phyloP scores from a whole-genome alignment of 2,113 vertebrate species.

The Aptenodytes forsteri region DNA sequence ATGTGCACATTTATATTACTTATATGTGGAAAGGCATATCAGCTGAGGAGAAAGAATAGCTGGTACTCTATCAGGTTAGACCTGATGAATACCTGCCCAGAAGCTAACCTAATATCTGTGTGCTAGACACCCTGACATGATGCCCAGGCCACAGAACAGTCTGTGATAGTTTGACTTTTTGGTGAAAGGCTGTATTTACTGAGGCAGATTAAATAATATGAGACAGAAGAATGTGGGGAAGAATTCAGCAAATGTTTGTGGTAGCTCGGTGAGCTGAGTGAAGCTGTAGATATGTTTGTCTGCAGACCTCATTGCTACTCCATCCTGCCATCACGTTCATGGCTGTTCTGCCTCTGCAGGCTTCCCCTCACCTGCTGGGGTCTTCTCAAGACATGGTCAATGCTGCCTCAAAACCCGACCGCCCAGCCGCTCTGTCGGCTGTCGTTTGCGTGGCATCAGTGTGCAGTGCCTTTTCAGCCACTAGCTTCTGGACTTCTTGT shows the following conservation, averaged over 20 bases:
- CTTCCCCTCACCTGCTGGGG: neutral
- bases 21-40: neutral
- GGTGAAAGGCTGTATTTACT: neutral
- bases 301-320: neutral
- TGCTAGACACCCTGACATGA: neutral
- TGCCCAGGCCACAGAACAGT: neutral
- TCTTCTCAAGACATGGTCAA: neutral
- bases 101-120: neutral
- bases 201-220: neutral
- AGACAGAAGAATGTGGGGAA: neutral
- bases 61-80: neutral
- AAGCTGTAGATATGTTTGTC: neutral
- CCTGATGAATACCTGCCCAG: neutral
- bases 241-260: neutral
- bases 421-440: fast-evolving
- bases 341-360: neutral
- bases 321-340: neutral
- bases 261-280: neutral
- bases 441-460: fast-evolving
- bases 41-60: neutral
- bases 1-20: neutral
- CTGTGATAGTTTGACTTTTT: neutral
- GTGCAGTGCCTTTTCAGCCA: neutral
- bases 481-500: neutral
- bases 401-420: neutral